Conservation (phyloP, 1,140 invertebrate genomes). For the Drosophila baimaii region DNA sequence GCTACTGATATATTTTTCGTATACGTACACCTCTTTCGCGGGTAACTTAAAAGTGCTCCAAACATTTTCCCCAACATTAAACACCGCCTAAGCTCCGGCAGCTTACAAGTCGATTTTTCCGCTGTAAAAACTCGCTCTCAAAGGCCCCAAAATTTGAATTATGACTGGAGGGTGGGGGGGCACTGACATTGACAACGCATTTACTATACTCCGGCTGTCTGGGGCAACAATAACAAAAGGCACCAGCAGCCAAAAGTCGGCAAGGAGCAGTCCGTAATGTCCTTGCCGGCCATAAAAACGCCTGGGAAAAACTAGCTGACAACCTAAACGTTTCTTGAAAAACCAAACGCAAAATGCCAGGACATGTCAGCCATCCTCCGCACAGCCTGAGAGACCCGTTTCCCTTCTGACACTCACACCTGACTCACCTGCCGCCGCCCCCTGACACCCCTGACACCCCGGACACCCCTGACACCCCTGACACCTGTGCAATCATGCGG, state of each 20-base stretch:
- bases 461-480: conserved; percentile 1
- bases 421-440: background rate
- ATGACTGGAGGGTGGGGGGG: conserved; percentile 48
- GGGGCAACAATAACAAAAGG: conserved; percentile 56
- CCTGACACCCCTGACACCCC: background rate
- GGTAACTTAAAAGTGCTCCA: background rate
- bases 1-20: background rate
- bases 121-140: conserved; percentile 10
- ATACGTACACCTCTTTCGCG: background rate
- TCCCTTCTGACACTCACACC: conserved; percentile 1
- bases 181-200: conserved; percentile 61
- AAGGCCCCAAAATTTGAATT: conserved; percentile 56
- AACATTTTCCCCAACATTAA: conserved; percentile 18
- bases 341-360: conserved; percentile 74
- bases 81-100: background rate
- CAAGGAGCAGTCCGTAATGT: conserved; percentile 41
- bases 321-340: conserved; percentile 80
- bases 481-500: conserved; percentile 78
- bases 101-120: conserved; percentile 27
- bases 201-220: conserved; percentile 49
- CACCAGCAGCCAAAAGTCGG: conserved; percentile 51
- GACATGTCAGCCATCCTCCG: conserved; percentile 55
- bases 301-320: conserved; percentile 70
- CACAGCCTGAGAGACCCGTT: background rate
- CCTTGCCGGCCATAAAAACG: conserved; percentile 43